Percentiles rank a stretch among this genome's conserved stretches.
Conservation (phyloP, 2,797 vertebrate species). For the Acanthopagrus latus region DNA sequence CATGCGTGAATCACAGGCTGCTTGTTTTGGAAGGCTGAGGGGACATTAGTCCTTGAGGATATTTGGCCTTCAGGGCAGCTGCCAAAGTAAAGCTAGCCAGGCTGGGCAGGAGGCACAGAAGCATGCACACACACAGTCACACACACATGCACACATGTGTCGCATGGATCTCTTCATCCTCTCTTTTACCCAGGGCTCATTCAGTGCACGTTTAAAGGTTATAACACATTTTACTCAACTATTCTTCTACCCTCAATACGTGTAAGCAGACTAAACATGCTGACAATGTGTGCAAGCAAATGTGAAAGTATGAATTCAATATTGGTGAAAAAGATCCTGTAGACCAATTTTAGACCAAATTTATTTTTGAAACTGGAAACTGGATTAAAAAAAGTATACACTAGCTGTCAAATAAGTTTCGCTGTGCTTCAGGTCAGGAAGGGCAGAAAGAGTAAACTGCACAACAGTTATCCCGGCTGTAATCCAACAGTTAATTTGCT, state of each 20-base stretch:
- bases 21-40: conserved; percentile 79
- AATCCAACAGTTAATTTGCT: too few relatives aligned
- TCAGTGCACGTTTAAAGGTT: not conserved
- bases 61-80: conserved; percentile 80
- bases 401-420: not conserved
- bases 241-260: not conserved
- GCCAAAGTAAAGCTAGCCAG: conserved; percentile 78
- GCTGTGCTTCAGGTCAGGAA: not conserved
- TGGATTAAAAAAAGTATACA: not conserved
- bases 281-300: too few relatives aligned
- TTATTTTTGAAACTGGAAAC: not conserved
- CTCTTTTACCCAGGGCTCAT: not conserved
- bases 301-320: not conserved
- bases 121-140: conserved; percentile 11
- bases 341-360: not conserved
- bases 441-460: too few relatives aligned
- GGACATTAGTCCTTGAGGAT: conserved; percentile 81
- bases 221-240: not conserved
- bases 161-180: conserved; percentile 20
- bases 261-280: not conserved
- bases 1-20: conserved; percentile 75
- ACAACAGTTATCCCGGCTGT: too few relatives aligned
- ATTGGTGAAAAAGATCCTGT: too few relatives aligned
- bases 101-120: conserved; percentile 38
- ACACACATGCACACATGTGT: conserved; percentile 20